Evolutionary conservation across 2,797 vertebrate species (phyloP).

Genomic region (Furcifer pardalis): DNA sequence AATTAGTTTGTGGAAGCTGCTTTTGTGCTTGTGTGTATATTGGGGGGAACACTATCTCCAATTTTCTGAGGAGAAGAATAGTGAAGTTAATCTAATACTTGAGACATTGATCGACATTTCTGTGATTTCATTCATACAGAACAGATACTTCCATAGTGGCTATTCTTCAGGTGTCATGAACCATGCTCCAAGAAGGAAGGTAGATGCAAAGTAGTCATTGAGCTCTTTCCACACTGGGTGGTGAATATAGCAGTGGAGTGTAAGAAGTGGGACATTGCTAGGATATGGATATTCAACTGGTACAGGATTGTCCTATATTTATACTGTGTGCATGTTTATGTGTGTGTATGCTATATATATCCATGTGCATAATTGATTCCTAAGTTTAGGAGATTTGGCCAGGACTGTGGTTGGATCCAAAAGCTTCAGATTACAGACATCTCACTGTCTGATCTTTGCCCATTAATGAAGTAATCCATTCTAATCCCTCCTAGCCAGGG

Average conservation of each 20-base stretch:
- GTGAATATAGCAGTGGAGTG: neutral
- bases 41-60: too few relatives aligned
- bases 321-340: neutral
- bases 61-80: too few relatives aligned
- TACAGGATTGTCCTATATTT: too few relatives aligned
- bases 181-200: neutral
- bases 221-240: neutral
- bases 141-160: neutral
- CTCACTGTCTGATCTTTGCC: too few relatives aligned
- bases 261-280: neutral
- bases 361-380: neutral
- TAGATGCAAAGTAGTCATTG: neutral
- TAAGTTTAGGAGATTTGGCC: neutral
- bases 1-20: neutral
- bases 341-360: neutral
- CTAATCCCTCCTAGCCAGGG: neutral
- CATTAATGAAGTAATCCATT: too few relatives aligned
- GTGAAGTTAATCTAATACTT: too few relatives aligned
- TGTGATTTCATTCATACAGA: neutral
- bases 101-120: neutral
- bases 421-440: too few relatives aligned
- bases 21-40: too few relatives aligned
- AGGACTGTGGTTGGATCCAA: neutral
- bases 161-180: neutral
- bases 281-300: too few relatives aligned